A percentile compares a stretch with the other conserved stretches of the same genome.
Conservation (phyloP, 2,113 vertebrate genomes). For the Hemiscyllium ocellatum region DNA sequence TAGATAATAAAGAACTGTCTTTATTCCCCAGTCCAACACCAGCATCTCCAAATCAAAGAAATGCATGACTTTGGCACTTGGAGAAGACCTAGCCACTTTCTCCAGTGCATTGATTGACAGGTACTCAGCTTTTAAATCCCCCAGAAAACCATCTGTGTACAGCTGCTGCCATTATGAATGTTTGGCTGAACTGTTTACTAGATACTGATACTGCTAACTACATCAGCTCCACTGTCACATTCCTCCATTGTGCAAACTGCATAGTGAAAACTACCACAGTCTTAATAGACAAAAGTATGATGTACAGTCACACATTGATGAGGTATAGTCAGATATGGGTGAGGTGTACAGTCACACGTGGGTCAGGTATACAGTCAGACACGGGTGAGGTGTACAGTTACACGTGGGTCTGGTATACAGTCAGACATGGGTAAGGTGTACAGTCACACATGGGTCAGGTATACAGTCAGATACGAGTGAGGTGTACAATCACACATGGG, state of each 20-base stretch:
- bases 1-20: neutral
- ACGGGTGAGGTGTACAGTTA: too few species aligned
- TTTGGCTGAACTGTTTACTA: neutral
- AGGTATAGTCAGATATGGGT: too few species aligned
- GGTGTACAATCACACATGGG: too few species aligned
- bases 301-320: neutral
- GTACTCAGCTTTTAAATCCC: neutral
- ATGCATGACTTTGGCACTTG: neutral
- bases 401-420: too few species aligned
- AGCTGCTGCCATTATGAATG: neutral
- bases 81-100: neutral
- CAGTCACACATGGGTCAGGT: too few species aligned
- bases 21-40: too few species aligned
- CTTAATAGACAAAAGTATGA: neutral
- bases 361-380: too few species aligned
- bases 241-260: neutral
- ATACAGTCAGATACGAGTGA: too few species aligned
- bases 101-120: neutral
- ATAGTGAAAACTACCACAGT: neutral
- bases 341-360: too few species aligned
- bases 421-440: too few species aligned
- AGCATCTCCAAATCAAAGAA: neutral
- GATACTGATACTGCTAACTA: neutral
- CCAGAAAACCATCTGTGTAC: neutral
- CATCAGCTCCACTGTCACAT: neutral